Conservation (phyloP, 2,888 invertebrate species). For the Chrysolina oricalcia region DNA sequence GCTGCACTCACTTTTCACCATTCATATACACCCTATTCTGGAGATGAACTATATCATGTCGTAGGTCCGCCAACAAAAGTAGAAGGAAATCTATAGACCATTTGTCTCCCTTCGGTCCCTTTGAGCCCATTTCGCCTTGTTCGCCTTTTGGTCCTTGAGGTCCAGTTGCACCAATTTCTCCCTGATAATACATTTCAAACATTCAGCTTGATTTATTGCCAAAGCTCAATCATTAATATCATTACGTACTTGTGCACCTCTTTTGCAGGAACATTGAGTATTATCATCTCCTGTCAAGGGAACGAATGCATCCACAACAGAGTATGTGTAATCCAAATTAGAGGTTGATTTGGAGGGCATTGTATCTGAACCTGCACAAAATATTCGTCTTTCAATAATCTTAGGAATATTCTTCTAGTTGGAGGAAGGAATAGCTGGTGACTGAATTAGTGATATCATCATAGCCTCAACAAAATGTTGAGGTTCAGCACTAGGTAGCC, state of each 20-base stretch:
- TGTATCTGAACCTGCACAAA: conserved; percentile 48
- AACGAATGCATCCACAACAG: conserved; percentile 77
- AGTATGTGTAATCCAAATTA: conserved; percentile 74
- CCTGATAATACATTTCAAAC: conserved; percentile 69
- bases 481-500: no score
- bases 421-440: no score
- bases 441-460: no score
- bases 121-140: conserved; percentile 74
- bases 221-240: neutral
- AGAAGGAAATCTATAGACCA: conserved; percentile 79
- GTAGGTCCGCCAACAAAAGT: conserved; percentile 77
- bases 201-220: neutral
- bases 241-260: conserved; percentile 77
- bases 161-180: conserved; percentile 77
- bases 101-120: conserved; percentile 77
- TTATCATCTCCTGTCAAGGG: conserved; percentile 73
- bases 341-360: conserved; percentile 44
- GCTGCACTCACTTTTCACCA: conserved; percentile 74
- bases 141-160: conserved; percentile 78
- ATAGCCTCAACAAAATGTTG: no score
- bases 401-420: no score
- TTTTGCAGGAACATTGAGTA: conserved; percentile 77
- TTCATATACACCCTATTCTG: conserved; percentile 76
- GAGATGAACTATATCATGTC: conserved; percentile 78
- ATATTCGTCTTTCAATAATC: no score